Evolutionary conservation across 2,888 invertebrate genomes (phyloP), one percentile per base, ranked within the genome.

Genomic region (Dioctria rufipes): DNA sequence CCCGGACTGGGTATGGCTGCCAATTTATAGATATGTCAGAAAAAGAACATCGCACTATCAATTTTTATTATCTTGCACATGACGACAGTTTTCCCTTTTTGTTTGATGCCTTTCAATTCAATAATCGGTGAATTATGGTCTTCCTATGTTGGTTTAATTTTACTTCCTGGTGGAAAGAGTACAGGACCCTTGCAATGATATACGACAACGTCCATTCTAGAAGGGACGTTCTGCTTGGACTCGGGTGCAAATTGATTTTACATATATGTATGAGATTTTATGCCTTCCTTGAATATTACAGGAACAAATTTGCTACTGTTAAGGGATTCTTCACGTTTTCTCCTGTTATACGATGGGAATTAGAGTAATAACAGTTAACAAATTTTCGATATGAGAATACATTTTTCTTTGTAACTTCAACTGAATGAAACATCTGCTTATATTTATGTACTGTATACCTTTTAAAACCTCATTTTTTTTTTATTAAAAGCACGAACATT

Each of bases 51-150:
- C 49, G 42, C 49, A 79, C 82, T 82, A 82, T 82, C 82, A 80
- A 79, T 82, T 82, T 79, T 80, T 81, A 80, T 77, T 63, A 82
- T 82, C 82, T 80, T 82, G 80, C 80, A 80, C 80, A 81, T 82
- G 82, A 80, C 80, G 80, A 82, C 82, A 82, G 61, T 80, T 82
- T 82, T 73, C 78, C 80, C 66, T 78, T 78, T 78, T 78, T 78
- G 13, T 65, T 80, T 80, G 73, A 73, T 80, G 80, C 75, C 75
- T 58, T 75, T 79, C 73, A 79, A 82, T 80, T 79, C 80, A 82
- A 82, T 80, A 82, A 82, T 82, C 82, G 80, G 79, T 79, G 79
- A 82, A 80, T 82, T 82, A 82, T 82, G 82, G 71, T 51, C 67
- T 78, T 75, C 66, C 69, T 71, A 42, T 78, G 81, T 75, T 80